These are phyloP conservation scores for Microtus montanus DNA, from an alignment of 2,113 vertebrate genomes.

Conservation along the genomic window DNA sequence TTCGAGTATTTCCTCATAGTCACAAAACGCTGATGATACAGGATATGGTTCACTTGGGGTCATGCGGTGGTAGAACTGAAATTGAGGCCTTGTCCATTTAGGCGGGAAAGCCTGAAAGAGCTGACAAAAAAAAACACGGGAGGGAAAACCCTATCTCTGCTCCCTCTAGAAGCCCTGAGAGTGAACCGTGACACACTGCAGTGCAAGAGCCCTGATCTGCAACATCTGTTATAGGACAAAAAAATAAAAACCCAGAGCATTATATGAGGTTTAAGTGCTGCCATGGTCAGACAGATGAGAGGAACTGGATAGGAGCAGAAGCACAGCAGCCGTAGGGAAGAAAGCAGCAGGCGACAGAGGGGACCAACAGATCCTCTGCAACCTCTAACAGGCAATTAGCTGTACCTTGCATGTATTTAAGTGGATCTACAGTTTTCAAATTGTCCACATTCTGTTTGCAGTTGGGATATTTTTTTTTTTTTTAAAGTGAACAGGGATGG, in stretches of 20 bases:
- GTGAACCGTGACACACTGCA: neutral
- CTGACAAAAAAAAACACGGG: neutral
- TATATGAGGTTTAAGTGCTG: neutral
- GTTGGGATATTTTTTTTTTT: constrained; percentile 21
- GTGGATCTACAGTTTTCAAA: constrained; percentile 19
- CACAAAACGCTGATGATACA: neutral
- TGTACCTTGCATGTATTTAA: neutral
- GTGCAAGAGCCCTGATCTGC: neutral
- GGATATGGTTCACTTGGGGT: neutral
- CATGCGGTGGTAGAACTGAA: neutral
- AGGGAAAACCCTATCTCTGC: neutral
- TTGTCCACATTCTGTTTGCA: neutral
- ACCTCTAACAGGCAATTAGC: neutral
- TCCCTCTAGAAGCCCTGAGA: neutral
- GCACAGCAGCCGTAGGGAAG: neutral
- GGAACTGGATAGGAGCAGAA: neutral
- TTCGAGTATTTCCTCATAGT: neutral
- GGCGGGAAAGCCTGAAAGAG: neutral
- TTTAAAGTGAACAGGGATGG: neutral
- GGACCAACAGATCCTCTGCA: neutral
- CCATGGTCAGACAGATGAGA: neutral
- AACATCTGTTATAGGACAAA: neutral
- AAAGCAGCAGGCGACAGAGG: neutral
- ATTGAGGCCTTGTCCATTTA: neutral
- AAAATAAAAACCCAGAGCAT: neutral